phyloP scores from a whole-genome alignment of 1,140 invertebrate species.

The Euura lappo region DNA sequence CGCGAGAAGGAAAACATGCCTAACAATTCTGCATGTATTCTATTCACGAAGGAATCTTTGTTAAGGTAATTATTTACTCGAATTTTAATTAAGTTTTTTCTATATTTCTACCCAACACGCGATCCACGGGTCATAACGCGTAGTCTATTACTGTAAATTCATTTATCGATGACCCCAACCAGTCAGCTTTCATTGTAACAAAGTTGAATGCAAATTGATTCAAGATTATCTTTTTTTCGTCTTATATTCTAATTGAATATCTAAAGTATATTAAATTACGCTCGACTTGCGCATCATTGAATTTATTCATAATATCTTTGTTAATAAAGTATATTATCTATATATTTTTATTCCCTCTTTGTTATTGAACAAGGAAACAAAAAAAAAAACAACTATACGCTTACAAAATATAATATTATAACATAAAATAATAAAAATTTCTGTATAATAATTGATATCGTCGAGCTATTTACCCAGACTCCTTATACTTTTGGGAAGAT shows the following conservation, averaged over 20 bases:
- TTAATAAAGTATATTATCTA: neutral
- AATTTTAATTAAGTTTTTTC: too few species aligned
- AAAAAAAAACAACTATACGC: neutral
- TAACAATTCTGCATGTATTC: too few species aligned
- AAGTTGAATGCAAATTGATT: neutral
- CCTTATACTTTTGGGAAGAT: constrained; percentile 55
- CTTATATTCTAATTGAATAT: constrained; percentile 1
- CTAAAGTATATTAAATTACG: neutral
- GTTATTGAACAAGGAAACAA: neutral
- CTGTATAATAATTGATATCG: neutral
- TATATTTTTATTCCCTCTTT: neutral
- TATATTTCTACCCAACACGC: too few species aligned
- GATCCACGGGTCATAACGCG: too few species aligned
- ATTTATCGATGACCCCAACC: neutral
- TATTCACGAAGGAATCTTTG: too few species aligned
- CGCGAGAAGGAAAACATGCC: too few species aligned
- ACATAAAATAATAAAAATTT: neutral
- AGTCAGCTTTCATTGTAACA: neutral
- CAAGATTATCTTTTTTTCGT: neutral
- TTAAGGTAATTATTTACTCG: too few species aligned
- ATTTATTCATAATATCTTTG: neutral
- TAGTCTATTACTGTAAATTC: too few species aligned
- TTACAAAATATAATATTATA: neutral
- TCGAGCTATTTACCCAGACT: constrained; percentile 42
- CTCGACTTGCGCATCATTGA: neutral